Conservation (phyloP, 2,888 invertebrate species). For the Protonemura montana region DNA sequence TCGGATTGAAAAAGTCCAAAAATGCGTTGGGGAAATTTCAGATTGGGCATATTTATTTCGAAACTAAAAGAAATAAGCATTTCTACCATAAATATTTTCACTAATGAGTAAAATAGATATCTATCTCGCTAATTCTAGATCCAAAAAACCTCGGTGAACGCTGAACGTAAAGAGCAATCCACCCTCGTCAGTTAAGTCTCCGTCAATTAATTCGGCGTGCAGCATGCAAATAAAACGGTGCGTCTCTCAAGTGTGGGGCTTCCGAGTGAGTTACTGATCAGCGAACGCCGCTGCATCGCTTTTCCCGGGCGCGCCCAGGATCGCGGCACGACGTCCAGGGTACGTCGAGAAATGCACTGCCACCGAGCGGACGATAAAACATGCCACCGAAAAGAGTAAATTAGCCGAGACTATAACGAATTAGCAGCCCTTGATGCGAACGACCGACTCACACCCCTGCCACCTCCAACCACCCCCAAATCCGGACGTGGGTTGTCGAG, state of each 20-base stretch:
- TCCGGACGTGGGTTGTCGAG: conserved; percentile 26
- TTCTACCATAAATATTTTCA: no score
- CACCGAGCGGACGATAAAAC: conserved; percentile 21
- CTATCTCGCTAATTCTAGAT: no score
- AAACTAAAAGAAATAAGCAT: no score
- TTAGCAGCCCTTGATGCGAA: conserved; percentile 50
- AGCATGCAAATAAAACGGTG: background rate
- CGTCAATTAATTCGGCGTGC: background rate
- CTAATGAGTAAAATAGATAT: no score
- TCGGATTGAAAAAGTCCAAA: no score
- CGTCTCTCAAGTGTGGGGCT: background rate
- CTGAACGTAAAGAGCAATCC: no score
- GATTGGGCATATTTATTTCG: no score
- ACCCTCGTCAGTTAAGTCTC: no score
- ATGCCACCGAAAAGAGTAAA: conserved; percentile 47
- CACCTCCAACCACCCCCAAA: background rate
- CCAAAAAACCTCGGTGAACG: no score
- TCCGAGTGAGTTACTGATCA: background rate
- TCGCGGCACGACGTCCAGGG: background rate
- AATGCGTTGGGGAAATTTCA: no score
- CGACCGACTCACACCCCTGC: background rate
- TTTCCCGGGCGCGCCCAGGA: no score
- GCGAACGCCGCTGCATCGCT: background rate
- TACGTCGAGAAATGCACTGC: background rate
- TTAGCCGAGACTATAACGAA: conserved; percentile 51